phyloP scores from a whole-genome alignment of 2,797 vertebrate genomes.

The Enteromius treurensis region DNA sequence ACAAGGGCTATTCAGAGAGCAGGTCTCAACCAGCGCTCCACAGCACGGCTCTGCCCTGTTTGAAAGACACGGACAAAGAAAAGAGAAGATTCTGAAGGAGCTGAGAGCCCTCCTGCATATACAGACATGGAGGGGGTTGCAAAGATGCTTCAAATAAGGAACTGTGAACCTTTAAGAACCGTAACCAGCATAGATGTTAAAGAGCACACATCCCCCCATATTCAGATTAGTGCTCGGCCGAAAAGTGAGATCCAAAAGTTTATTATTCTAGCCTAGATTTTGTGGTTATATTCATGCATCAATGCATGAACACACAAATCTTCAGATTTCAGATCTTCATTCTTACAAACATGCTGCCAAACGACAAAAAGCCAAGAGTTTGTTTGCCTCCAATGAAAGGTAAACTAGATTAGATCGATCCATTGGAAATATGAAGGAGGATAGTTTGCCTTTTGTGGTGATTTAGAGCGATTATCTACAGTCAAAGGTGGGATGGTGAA shows the following conservation, averaged over 20 bases:
- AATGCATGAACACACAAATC: background rate
- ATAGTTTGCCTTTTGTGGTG: constrained; percentile 61
- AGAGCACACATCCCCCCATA: constrained; percentile 1
- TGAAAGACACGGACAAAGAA: constrained; percentile 48
- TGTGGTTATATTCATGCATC: background rate
- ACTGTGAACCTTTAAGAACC: constrained; percentile 24
- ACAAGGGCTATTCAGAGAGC: constrained; percentile 52
- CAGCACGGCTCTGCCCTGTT: constrained; percentile 29
- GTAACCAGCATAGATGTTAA: background rate
- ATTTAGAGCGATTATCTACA: constrained; percentile 43
- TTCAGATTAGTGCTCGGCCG: constrained; percentile 1
- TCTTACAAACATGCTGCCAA: background rate
- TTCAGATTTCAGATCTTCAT: background rate
- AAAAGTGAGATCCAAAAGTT: background rate
- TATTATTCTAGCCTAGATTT: background rate
- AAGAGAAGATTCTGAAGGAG: constrained; percentile 28
- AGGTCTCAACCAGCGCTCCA: constrained; percentile 46
- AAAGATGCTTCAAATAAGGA: constrained; percentile 23
- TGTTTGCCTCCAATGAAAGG: background rate
- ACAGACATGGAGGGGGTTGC: constrained; percentile 22
- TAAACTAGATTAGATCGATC: constrained; percentile 5
- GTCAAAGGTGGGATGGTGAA: constrained; percentile 27
- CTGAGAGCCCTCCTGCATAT: constrained; percentile 19
- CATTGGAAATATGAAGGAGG: constrained; percentile 48
- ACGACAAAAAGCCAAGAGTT: background rate